phyloP scores from a whole-genome alignment of 2,888 invertebrate species.

The Chloroclystis v-ata region DNA sequence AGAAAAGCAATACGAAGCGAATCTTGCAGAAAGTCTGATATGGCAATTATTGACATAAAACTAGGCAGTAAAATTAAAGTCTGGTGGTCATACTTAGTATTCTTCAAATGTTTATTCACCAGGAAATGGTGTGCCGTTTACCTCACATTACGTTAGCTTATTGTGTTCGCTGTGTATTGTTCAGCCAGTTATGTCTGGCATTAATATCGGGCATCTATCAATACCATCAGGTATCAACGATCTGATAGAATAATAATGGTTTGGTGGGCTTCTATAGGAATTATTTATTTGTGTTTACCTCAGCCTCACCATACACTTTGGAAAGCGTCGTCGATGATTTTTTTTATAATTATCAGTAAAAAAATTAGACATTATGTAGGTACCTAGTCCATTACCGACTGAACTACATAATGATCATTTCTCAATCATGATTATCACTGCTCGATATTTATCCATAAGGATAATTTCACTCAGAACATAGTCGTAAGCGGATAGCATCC shows the following conservation, averaged over 20 bases:
- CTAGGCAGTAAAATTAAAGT: constrained; percentile 27
- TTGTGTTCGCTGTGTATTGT: constrained; percentile 62
- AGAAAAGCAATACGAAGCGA: not conserved
- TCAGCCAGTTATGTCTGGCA: constrained; percentile 48
- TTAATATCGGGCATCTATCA: constrained; percentile 46
- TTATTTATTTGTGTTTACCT: not conserved
- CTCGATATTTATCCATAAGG: too few relatives aligned
- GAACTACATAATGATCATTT: too few relatives aligned
- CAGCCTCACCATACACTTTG: too few relatives aligned
- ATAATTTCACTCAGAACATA: too few relatives aligned
- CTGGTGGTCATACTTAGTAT: constrained; percentile 54
- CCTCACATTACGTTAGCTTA: constrained; percentile 62
- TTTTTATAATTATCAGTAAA: too few relatives aligned
- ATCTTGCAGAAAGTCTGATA: not conserved
- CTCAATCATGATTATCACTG: too few relatives aligned
- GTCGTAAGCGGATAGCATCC: too few relatives aligned
- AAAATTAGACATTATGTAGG: too few relatives aligned
- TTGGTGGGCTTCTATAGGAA: not conserved
- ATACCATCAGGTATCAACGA: constrained; percentile 30
- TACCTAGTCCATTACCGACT: too few relatives aligned
- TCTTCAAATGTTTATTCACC: constrained; percentile 46
- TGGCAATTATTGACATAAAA: not conserved
- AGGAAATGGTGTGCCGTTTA: constrained; percentile 65
- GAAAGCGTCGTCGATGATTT: too few relatives aligned
- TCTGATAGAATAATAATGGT: constrained; percentile 22